A percentile compares a stretch with the other conserved stretches of the same genome.
phyloP scores from a whole-genome alignment of 2,113 vertebrate species.

The Crotophaga sulcirostris region DNA sequence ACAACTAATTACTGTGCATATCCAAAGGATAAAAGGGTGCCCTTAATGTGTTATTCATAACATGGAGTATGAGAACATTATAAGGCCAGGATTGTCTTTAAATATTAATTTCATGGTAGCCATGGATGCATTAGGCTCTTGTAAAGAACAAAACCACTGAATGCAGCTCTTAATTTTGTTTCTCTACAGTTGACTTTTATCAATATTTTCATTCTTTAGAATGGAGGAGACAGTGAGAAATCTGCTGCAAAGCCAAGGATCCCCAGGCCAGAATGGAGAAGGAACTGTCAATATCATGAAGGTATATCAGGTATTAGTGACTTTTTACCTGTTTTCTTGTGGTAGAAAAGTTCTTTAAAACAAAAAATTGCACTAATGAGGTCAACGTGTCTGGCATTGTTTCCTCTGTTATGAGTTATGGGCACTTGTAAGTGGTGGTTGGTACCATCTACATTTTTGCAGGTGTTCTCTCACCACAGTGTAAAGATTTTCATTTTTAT shows the following conservation, averaged over 20 bases:
- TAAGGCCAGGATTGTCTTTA: slow-evolving; percentile 26
- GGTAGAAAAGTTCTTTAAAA: neutral
- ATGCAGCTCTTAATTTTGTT: neutral
- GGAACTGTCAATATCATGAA: slow-evolving; percentile 84
- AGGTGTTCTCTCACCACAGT: neutral
- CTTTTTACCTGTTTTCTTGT: neutral
- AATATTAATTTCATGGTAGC: slow-evolving; percentile 60
- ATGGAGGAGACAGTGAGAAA: slow-evolving; percentile 93
- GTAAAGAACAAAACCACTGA: slow-evolving; percentile 1
- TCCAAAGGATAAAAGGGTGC: slow-evolving; percentile 32
- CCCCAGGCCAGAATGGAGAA: slow-evolving; percentile 81
- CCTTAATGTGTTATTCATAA: slow-evolving; percentile 67
- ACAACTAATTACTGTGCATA: slow-evolving; percentile 33
- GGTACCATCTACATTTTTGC: neutral
- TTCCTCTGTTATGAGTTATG: neutral
- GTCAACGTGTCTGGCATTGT: neutral
- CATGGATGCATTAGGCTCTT: slow-evolving; percentile 11
- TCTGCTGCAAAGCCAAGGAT: slow-evolving; percentile 85
- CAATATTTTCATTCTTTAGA: slow-evolving; percentile 74
- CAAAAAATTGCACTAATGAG: neutral
- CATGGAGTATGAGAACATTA: slow-evolving; percentile 35
- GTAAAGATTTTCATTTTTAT: neutral
- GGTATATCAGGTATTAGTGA: slow-evolving; percentile 82
- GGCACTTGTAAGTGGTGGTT: neutral
- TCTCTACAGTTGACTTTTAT: slow-evolving; percentile 15